phyloP scores from a whole-genome alignment of 2,888 invertebrate species.

The Eudemis profundana region DNA sequence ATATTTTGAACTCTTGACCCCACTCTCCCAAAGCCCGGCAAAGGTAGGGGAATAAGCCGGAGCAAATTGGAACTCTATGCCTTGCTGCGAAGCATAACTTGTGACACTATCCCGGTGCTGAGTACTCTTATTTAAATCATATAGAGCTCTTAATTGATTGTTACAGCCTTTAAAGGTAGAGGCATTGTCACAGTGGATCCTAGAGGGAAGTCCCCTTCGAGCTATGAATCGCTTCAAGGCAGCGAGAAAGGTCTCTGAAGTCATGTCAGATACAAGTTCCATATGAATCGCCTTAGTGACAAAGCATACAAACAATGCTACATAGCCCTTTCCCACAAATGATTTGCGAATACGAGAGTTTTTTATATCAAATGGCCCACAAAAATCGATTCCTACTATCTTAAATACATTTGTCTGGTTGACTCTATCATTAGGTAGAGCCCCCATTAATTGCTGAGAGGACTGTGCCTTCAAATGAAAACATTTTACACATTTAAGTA shows the following conservation, averaged over 20 bases:
- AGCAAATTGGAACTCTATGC: background rate
- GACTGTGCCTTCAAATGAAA: no score
- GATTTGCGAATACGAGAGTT: conserved; percentile 2
- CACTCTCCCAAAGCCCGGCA: no score
- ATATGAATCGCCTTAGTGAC: background rate
- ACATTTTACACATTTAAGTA: no score
- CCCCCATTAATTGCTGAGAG: conserved; percentile 10
- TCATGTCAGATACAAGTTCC: conserved; percentile 8
- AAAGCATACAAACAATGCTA: no score
- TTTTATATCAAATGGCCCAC: conserved; percentile 1
- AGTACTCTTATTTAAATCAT: conserved; percentile 1
- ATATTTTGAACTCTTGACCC: conserved; percentile 13
- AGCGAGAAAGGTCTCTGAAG: background rate
- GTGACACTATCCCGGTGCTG: background rate
- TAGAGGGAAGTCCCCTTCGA: conserved; percentile 3
- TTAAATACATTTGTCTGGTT: background rate
- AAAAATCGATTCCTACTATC: background rate
- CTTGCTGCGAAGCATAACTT: background rate
- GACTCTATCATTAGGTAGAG: conserved; percentile 10
- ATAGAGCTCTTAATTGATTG: conserved; percentile 9
- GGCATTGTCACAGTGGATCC: conserved; percentile 6
- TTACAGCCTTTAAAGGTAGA: conserved; percentile 6
- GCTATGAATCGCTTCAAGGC: conserved; percentile 9
- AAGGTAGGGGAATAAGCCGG: no score
- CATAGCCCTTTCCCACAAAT: conserved; percentile 1